A percentile compares a stretch with the other conserved stretches of the same genome.
Evolutionary conservation across 1,140 invertebrate genomes (phyloP).

Genomic region (Drosophila sucinea): DNA sequence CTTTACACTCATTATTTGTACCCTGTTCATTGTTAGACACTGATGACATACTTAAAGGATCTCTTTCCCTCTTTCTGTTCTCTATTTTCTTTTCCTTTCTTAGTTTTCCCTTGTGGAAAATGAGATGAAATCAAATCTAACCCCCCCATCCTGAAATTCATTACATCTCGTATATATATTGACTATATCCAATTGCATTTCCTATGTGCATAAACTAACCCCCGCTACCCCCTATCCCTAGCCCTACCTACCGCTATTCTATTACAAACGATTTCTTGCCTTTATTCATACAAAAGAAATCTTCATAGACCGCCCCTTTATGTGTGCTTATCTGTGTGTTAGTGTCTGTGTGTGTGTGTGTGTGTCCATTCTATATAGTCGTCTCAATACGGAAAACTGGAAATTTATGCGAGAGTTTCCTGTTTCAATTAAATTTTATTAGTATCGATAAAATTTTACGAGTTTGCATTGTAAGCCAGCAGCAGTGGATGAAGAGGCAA

Average conservation of each 20-base stretch:
- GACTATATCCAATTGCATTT: conserved; percentile 75
- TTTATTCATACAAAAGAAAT: conserved; percentile 35
- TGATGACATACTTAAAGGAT: background rate
- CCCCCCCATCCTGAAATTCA: conserved; percentile 20
- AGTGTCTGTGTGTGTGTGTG: too few relatives aligned
- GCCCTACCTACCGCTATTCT: conserved; percentile 7
- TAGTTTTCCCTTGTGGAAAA: conserved; percentile 26
- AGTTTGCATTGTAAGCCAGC: conserved; percentile 64
- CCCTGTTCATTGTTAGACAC: background rate
- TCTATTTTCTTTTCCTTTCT: background rate
- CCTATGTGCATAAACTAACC: conserved; percentile 69
- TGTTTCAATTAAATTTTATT: conserved; percentile 82
- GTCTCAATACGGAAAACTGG: conserved; percentile 46
- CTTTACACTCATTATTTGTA: too few relatives aligned
- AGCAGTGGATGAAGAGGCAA: conserved; percentile 15
- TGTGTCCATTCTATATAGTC: conserved; percentile 24
- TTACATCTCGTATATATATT: conserved; percentile 43
- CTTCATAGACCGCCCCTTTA: conserved; percentile 36
- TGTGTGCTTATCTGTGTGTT: background rate
- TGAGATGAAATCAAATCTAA: conserved; percentile 5
- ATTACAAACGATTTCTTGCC: conserved; percentile 35
- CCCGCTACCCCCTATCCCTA: conserved; percentile 13
- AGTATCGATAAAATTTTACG: conserved; percentile 74
- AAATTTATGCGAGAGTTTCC: conserved; percentile 80
- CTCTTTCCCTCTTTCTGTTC: background rate